Conservation (phyloP, 2,113 vertebrate genomes). For the Ivindomyrus marchei region DNA sequence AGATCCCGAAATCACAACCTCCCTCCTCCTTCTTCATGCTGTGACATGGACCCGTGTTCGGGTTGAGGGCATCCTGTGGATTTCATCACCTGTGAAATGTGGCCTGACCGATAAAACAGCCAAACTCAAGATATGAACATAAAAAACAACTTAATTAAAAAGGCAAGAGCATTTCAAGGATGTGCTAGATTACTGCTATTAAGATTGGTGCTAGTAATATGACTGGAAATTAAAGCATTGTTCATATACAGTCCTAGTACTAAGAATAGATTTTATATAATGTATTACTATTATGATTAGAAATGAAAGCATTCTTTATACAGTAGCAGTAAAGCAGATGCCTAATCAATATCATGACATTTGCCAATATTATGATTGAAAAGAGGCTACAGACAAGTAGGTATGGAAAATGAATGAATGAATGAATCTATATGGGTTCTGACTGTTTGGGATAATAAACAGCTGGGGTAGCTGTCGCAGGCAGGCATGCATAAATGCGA, state of each 20-base stretch:
- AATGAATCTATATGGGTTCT: neutral
- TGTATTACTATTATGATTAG: neutral
- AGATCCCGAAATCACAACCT: neutral
- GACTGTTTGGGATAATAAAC: neutral
- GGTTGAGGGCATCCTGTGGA: neutral
- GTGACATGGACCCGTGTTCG: neutral
- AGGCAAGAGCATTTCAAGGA: neutral
- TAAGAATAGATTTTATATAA: neutral
- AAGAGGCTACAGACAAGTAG: neutral
- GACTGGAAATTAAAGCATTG: neutral
- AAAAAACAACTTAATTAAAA: neutral
- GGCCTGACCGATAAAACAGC: neutral
- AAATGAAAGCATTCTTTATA: neutral
- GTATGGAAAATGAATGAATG: neutral
- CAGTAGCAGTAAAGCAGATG: neutral
- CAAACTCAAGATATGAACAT: neutral
- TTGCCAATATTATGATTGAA: neutral
- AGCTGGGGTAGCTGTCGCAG: neutral
- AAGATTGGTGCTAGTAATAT: neutral
- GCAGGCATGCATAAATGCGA: neutral
- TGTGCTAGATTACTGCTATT: neutral
- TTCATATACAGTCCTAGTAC: neutral
- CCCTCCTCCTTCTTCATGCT: neutral
- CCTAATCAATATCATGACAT: neutral
- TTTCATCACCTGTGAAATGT: neutral